Base-by-base conservation (phyloP, 2,888 invertebrate genomes). In the Melieria picta region DNA sequence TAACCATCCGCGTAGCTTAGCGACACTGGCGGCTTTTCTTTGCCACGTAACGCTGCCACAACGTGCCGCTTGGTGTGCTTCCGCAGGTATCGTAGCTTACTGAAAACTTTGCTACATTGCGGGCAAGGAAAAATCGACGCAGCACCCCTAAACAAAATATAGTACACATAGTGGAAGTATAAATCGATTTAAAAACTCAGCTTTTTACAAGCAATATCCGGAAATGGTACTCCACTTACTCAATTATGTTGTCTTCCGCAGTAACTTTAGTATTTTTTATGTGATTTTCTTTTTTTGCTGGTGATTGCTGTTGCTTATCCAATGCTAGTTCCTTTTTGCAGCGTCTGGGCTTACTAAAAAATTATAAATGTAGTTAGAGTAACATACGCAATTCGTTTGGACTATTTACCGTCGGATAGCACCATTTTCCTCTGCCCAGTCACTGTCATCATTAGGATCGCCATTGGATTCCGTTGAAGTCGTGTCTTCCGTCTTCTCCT, bases 381-480 rank as follows among this genome's bases (percentile, higher is more conserved):
- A 4, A 52, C 9, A 52, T 1, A 52, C 13, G 6, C 7, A 52
- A 52, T 52, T 52, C 13, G 0, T n/a, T 52, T n/a, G 6, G 9
- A 52, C n/a, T 9, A 52, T 4, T n/a, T 7, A 52, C 52, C 52
- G 5, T 52, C 9, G 4, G 52, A 52, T 13, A 52, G 13, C 13
- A 7, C 13, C 52, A n/a, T 52, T 13, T 5, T 52, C 9, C 13
- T 52, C 50, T 11, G 7, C 52, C 52, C 52, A 52, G 9, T 5
- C 52, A 7, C 42, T 11, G 45, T 70, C 60, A 46, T 48, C 64
- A 50, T 74, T 68, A 4, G 46, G 65, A 6, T 71, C 75, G 55
- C 69, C 69, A 9, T 63, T 57, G 56, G 65, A 48, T n/a, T 64
- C 75, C 66, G 57, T 71, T 61, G 65, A 72, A 61, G 74, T 71